phyloP scores from a whole-genome alignment of 2,888 invertebrate species.

The Ophion slaviceki region DNA sequence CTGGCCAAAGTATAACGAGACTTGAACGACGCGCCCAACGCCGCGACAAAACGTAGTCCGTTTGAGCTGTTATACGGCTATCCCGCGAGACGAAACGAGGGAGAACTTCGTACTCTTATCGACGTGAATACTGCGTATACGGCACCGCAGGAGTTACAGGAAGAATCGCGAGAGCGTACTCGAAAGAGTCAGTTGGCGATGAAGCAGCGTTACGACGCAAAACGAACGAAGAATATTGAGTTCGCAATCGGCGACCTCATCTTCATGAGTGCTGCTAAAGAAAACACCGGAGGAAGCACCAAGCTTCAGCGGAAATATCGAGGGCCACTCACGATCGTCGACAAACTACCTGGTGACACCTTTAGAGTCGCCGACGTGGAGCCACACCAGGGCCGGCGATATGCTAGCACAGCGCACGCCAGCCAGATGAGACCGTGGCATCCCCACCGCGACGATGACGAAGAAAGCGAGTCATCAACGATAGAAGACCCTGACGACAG shows the following conservation, averaged over 20 bases:
- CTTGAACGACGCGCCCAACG: constrained; percentile 55
- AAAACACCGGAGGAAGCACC: constrained; percentile 30
- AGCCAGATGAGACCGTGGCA: no score
- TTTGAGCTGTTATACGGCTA: constrained; percentile 64
- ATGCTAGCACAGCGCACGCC: not conserved
- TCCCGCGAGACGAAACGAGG: constrained; percentile 37
- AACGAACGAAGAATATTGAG: constrained; percentile 1
- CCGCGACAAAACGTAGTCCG: constrained; percentile 53
- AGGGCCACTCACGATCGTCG: not conserved
- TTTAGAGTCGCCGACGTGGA: not conserved
- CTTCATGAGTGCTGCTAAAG: constrained; percentile 16
- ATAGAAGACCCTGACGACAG: no score
- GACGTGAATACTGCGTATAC: constrained; percentile 13
- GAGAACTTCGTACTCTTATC: constrained; percentile 4
- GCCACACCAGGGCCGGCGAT: no score
- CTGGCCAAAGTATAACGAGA: constrained; percentile 45
- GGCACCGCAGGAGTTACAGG: not conserved
- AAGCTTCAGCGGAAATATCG: constrained; percentile 14
- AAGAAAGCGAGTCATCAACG: no score
- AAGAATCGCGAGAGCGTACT: not conserved
- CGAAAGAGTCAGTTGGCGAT: not conserved
- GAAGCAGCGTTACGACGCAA: constrained; percentile 40
- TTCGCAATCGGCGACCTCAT: constrained; percentile 44
- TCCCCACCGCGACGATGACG: no score
- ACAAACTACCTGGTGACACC: not conserved